These are phyloP conservation scores for Nysson spinosus DNA, from an alignment of 2,888 invertebrate species.

Conservation along the genomic window DNA sequence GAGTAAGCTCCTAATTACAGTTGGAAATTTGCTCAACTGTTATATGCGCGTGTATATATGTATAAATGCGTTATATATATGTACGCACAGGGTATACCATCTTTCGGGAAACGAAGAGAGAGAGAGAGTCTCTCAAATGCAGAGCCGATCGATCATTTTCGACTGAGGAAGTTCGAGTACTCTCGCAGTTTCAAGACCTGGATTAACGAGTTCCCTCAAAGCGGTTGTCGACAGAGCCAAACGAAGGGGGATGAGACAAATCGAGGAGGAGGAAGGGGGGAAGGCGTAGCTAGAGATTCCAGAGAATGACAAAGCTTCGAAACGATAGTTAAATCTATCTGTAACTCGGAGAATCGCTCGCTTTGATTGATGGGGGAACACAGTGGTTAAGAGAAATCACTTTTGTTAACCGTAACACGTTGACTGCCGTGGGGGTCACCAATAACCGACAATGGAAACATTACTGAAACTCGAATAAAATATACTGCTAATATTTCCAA, in stretches of 20 bases:
- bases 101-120: constrained; percentile 25
- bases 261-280: constrained; percentile 12
- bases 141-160: constrained; percentile 61
- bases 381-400: constrained; percentile 43
- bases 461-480: too few relatives aligned
- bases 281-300: constrained; percentile 46
- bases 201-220: constrained; percentile 66
- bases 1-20: constrained; percentile 51
- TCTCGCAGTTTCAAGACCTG: constrained; percentile 61
- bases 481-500: too few relatives aligned
- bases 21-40: constrained; percentile 19
- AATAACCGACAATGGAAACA: too few relatives aligned
- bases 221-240: constrained; percentile 38
- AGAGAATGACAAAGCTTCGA: constrained; percentile 58
- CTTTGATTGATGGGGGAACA: constrained; percentile 51
- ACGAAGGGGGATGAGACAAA: too few relatives aligned
- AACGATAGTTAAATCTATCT: constrained; percentile 59
- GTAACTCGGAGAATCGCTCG: constrained; percentile 42
- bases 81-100: constrained; percentile 17
- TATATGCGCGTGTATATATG: neutral
- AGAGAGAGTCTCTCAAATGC: constrained; percentile 37
- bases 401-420: constrained; percentile 36
- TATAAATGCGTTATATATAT: neutral
- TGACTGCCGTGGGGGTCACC: neutral
- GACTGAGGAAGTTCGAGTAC: constrained; percentile 57